A percentile compares a stretch with the other conserved stretches of the same genome.
Evolutionary conservation across 2,113 vertebrate species (phyloP).

Genomic region (Excalfactoria chinensis): DNA sequence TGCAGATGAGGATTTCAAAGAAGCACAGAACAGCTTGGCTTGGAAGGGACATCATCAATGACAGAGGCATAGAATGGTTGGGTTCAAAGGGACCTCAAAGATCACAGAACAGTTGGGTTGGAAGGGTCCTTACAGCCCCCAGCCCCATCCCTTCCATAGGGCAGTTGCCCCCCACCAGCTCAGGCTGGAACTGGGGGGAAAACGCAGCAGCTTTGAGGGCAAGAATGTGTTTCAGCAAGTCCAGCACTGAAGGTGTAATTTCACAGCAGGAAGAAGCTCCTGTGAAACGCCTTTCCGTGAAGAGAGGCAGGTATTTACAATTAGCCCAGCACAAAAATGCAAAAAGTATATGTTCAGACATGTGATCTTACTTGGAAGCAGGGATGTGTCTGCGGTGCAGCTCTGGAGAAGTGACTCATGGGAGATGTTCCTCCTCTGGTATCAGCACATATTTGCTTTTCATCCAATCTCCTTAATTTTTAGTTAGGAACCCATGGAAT

Average conservation of each 20-base stretch:
- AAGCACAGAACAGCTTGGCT: neutral
- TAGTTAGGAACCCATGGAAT: neutral
- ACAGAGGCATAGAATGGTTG: too few species aligned
- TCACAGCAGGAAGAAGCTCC: neutral
- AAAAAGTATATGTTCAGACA: conserved; percentile 1
- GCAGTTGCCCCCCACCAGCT: neutral
- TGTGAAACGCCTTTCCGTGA: neutral
- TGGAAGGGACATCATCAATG: neutral
- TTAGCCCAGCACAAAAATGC: neutral
- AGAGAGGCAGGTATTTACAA: neutral
- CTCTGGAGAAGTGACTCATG: neutral
- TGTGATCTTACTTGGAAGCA: neutral
- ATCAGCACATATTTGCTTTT: neutral
- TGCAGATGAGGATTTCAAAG: neutral
- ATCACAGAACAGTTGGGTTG: too few species aligned
- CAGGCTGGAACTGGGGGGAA: neutral
- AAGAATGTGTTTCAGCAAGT: neutral
- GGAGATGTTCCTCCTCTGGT: neutral
- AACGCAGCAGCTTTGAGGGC: neutral
- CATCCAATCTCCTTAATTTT: neutral
- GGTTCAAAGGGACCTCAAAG: too few species aligned
- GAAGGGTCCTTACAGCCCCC: neutral
- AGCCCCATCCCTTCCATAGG: neutral
- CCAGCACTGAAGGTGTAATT: neutral
- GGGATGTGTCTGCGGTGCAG: neutral